A percentile compares a stretch with the other conserved stretches of the same genome.
Conservation (phyloP, 2,888 invertebrate species). For the Phalera bucephala region DNA sequence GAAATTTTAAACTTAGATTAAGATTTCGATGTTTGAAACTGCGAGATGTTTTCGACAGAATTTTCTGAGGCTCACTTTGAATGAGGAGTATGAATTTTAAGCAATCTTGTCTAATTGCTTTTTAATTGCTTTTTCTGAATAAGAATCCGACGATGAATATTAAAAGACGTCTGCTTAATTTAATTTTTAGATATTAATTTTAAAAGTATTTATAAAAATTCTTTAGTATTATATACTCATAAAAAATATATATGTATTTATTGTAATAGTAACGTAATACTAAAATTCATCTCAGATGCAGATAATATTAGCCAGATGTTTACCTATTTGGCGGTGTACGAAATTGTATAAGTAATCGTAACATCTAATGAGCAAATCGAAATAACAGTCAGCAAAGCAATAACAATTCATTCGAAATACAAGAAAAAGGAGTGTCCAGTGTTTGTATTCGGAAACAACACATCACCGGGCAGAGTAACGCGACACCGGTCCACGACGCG, state of each 20-base stretch:
- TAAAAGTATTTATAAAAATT: neutral
- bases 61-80: slow-evolving; percentile 62
- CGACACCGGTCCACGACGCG: slow-evolving; percentile 47
- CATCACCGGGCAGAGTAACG: slow-evolving; percentile 19
- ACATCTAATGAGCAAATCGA: too few species aligned
- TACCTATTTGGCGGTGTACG: too few species aligned
- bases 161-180: slow-evolving; percentile 25
- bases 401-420: slow-evolving; percentile 50
- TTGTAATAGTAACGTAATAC: too few species aligned
- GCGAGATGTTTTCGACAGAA: slow-evolving; percentile 69
- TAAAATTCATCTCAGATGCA: too few species aligned
- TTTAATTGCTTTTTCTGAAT: slow-evolving; percentile 76
- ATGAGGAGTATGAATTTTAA: slow-evolving; percentile 74
- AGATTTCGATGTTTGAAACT: slow-evolving; percentile 79
- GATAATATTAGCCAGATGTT: too few species aligned
- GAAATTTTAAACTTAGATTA: slow-evolving; percentile 83
- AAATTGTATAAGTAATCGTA: too few species aligned
- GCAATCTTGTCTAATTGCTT: slow-evolving; percentile 76
- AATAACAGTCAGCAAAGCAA: slow-evolving; percentile 19
- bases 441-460: slow-evolving; percentile 27
- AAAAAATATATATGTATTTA: too few species aligned
- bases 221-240: too few species aligned
- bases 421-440: slow-evolving; percentile 63
- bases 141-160: slow-evolving; percentile 36
- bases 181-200: neutral